phyloP scores from a whole-genome alignment of 2,113 vertebrate species.

The Nothobranchius kuhntae region DNA sequence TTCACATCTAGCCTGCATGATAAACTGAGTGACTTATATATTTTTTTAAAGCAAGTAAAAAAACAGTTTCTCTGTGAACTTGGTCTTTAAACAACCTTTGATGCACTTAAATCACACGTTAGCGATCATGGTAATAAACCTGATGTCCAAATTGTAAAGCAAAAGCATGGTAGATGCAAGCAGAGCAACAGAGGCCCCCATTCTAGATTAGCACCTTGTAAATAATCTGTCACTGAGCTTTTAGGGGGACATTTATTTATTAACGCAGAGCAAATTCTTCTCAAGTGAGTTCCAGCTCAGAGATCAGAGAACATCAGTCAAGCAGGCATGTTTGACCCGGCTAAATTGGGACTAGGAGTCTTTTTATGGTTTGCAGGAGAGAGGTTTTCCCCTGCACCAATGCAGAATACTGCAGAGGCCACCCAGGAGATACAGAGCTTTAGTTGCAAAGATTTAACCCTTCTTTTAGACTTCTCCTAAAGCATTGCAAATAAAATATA shows the following conservation, averaged over 20 bases:
- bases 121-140: background rate
- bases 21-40: no score
- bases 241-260: slow-evolving; percentile 11
- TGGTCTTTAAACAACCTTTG: background rate
- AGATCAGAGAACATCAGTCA: slow-evolving; percentile 36
- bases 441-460: background rate
- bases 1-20: no score
- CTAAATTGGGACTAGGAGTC: slow-evolving; percentile 34
- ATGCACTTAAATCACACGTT: slow-evolving; percentile 1
- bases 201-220: background rate
- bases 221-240: slow-evolving; percentile 15
- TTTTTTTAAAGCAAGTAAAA: no score
- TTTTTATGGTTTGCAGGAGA: slow-evolving; percentile 29
- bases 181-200: background rate
- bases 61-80: no score
- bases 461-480: background rate
- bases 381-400: slow-evolving; percentile 21
- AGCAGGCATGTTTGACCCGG: slow-evolving; percentile 28
- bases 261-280: slow-evolving; percentile 9
- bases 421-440: slow-evolving; percentile 20
- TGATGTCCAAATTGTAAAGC: background rate
- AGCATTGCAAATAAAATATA: background rate
- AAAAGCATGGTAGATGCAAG: background rate
- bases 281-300: slow-evolving; percentile 21
- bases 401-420: slow-evolving; percentile 35